Base-by-base conservation (phyloP, 2,797 vertebrate species). In the Emydoidea blandingii region DNA sequence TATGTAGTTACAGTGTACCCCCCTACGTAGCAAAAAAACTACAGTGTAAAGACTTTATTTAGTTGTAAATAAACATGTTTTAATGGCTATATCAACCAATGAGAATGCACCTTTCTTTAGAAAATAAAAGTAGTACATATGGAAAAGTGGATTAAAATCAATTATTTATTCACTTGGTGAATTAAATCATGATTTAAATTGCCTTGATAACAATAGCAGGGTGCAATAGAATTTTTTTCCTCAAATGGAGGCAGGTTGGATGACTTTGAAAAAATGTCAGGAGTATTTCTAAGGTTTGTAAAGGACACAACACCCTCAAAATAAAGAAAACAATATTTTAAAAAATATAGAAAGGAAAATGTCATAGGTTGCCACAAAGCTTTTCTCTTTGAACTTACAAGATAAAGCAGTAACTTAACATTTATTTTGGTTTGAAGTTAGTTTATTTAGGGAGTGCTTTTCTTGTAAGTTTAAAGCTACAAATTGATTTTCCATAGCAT, bases 141-240 rank as follows among this genome's bases (percentile, higher is more conserved):
- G 18, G n/a, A 68, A 68, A 68, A 8, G 34, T 21, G 34, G 18
- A 68, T 37, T 68, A 11, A 68, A 68, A 37, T 37, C 62, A 68
- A 68, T n/a, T 68, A 68, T 37, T 68, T 68, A 68, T 68, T 68
- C 65, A 68, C 8, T 5, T 68, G 62, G 16, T n/a, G 65, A 68
- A 68, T 68, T 68, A 68, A 68, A 68, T 37, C 65, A 68, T 37
- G n/a, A 41, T 72, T 72, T 72, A 72, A 68, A 68, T 72, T 37
- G 21, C 37, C 53, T 57, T 41, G 19, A 53, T 87, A 89, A 94
- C 49, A 79, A 91, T 2, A 82, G 82, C 49, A 85, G 72, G 19
- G 83, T 78, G 96, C 91, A 94, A 79, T 50, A 93, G 83, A 87
- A 31, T 72, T 87, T 78, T 78, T 14, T 79, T 81, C 82, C 79